These are phyloP conservation scores for Rhabdomys pumilio DNA, from an alignment of 2,797 vertebrate species.

Conservation along the genomic window DNA sequence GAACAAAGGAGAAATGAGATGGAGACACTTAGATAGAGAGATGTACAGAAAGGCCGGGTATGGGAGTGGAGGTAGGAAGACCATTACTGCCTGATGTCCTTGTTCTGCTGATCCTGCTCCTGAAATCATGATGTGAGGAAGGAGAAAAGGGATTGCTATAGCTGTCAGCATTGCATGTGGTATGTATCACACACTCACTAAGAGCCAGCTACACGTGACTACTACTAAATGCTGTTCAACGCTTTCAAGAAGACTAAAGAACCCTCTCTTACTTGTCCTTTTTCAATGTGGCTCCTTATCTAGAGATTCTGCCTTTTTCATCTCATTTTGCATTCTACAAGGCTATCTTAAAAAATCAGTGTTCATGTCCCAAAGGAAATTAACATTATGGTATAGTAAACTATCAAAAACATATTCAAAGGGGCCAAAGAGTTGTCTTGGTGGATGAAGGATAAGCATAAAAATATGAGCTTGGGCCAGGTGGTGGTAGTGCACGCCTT, in stretches of 20 bases:
- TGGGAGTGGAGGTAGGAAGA: neutral
- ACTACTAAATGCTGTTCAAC: neutral
- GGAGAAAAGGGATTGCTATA: neutral
- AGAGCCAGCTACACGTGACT: neutral
- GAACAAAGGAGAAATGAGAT: neutral
- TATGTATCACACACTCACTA: rapidly evolving
- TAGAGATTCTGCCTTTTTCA: neutral
- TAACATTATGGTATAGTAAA: neutral
- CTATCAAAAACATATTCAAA: conserved; percentile 6
- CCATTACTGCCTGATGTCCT: rapidly evolving
- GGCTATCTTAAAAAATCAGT: neutral
- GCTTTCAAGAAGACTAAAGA: neutral
- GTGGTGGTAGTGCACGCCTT: too few relatives aligned
- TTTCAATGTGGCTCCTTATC: neutral
- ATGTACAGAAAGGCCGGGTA: neutral
- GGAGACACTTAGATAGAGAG: neutral
- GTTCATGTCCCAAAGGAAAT: neutral
- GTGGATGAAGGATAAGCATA: neutral
- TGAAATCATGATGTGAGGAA: neutral
- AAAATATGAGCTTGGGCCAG: too few relatives aligned
- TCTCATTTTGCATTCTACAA: neutral
- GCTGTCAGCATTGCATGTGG: neutral
- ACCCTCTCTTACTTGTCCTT: neutral
- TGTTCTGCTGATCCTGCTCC: neutral
- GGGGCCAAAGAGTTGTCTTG: neutral